phyloP scores from a whole-genome alignment of 2,888 invertebrate genomes.

The Halictus quadricinctus region DNA sequence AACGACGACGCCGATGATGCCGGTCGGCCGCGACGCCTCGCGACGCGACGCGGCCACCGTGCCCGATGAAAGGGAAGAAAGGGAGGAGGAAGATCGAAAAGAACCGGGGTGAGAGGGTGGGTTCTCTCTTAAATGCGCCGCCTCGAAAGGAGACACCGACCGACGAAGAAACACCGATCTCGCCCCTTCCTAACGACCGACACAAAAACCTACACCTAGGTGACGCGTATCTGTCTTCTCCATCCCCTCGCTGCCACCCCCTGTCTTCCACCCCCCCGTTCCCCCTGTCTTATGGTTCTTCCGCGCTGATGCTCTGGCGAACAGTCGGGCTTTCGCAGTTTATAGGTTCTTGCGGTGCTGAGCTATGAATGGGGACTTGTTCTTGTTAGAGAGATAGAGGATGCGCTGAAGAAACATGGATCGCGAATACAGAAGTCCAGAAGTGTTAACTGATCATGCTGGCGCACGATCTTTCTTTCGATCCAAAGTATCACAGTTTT shows the following conservation, averaged over 20 bases:
- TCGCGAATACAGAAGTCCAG: too few relatives aligned
- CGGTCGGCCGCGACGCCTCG: slow-evolving; percentile 28
- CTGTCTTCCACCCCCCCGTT: slow-evolving; percentile 9
- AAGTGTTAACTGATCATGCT: too few relatives aligned
- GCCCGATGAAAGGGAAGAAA: slow-evolving; percentile 73
- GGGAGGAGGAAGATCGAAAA: slow-evolving; percentile 69
- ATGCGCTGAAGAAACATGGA: too few relatives aligned
- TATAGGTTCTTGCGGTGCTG: slow-evolving; percentile 40
- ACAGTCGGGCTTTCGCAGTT: slow-evolving; percentile 41
- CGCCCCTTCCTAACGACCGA: slow-evolving; percentile 47
- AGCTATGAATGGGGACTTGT: slow-evolving; percentile 50
- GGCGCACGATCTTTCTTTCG: too few relatives aligned
- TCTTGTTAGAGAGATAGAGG: not conserved
- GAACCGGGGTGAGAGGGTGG: slow-evolving; percentile 65
- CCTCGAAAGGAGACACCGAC: slow-evolving; percentile 45
- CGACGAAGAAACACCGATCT: slow-evolving; percentile 51
- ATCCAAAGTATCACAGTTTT: too few relatives aligned
- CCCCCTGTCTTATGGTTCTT: not conserved
- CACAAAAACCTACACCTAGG: slow-evolving; percentile 67
- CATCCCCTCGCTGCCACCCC: slow-evolving; percentile 30
- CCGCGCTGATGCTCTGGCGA: slow-evolving; percentile 43
- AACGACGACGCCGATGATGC: slow-evolving; percentile 37
- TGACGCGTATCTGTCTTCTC: slow-evolving; percentile 34
- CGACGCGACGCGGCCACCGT: slow-evolving; percentile 53
- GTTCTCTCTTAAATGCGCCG: slow-evolving; percentile 72